Percentiles rank a stretch among this genome's conserved stretches.
Conservation (phyloP, 2,113 vertebrate genomes). For the Anhinga anhinga region DNA sequence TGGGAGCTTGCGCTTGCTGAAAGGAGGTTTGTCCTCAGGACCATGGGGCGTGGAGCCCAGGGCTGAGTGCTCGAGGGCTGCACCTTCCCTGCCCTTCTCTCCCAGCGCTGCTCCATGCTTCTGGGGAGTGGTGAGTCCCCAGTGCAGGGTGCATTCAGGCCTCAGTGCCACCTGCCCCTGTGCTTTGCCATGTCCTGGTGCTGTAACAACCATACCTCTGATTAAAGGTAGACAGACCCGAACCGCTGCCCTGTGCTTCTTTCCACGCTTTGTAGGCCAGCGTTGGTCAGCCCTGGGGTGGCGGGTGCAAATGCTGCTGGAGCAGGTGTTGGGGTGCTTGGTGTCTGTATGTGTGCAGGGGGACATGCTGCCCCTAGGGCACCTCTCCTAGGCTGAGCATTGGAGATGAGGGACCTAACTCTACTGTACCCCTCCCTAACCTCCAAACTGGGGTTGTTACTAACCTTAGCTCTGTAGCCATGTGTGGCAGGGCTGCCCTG, state of each 20-base stretch:
- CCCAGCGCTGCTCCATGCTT: not conserved
- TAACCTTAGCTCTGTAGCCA: not conserved
- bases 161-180: not conserved
- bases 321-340: not conserved
- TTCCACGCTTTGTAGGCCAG: constrained; percentile 25
- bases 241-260: constrained; percentile 63
- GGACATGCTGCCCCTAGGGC: not conserved
- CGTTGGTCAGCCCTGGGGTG: not conserved
- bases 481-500: not conserved
- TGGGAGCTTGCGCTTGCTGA: not conserved
- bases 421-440: not conserved
- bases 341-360: not conserved
- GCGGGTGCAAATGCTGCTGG: not conserved
- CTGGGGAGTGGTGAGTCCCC: not conserved
- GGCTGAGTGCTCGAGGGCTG: not conserved
- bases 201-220: constrained; percentile 57
- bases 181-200: not conserved
- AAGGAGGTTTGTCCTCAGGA: not conserved
- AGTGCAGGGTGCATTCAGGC: not conserved
- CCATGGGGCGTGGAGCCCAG: not conserved
- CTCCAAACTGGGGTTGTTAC: not conserved
- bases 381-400: not conserved
- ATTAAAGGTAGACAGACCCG: constrained; percentile 71
- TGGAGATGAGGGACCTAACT: not conserved
- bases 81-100: not conserved